Conservation (phyloP, 2,113 vertebrate species). For the Paedocypris sp. region DNA sequence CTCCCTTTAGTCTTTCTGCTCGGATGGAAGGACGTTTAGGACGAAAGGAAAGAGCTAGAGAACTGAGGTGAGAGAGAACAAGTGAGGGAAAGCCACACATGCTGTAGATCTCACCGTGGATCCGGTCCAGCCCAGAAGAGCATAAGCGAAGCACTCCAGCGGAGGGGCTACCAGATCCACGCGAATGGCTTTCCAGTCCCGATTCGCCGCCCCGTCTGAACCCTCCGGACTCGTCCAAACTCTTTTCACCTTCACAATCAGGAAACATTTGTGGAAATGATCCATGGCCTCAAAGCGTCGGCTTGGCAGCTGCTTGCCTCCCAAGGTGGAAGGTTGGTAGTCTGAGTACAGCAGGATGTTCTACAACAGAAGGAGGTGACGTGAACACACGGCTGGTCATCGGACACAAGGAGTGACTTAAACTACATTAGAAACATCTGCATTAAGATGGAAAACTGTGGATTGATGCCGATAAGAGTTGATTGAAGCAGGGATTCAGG, state of each 20-base stretch:
- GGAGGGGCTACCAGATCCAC: conserved; percentile 86
- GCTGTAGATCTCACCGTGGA: conserved; percentile 69
- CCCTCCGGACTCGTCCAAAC: conserved; percentile 30
- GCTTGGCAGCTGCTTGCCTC: conserved; percentile 65
- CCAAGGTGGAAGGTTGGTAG: conserved; percentile 74
- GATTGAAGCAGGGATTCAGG: too few species aligned
- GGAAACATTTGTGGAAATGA: conserved; percentile 85
- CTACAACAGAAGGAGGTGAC: too few species aligned
- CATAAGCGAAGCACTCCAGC: conserved; percentile 68
- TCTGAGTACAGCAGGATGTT: conserved; percentile 77
- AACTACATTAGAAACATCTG: too few species aligned
- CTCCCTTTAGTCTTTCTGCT: neutral
- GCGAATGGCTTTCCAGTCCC: conserved; percentile 84
- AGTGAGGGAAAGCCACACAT: too few species aligned
- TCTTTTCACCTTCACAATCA: conserved; percentile 72
- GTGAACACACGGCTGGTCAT: neutral
- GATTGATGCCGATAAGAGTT: too few species aligned
- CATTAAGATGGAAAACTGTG: too few species aligned
- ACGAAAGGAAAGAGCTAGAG: too few species aligned
- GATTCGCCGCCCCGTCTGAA: conserved; percentile 25
- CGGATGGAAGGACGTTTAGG: too few species aligned
- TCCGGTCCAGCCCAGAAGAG: conserved; percentile 87
- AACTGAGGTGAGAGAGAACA: too few species aligned
- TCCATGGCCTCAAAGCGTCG: conserved; percentile 78
- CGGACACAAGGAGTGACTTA: too few species aligned